Evolutionary conservation across 2,113 vertebrate species (phyloP), one percentile per base, ranked within the genome.

Genomic region (Xyrauchen texanus): DNA sequence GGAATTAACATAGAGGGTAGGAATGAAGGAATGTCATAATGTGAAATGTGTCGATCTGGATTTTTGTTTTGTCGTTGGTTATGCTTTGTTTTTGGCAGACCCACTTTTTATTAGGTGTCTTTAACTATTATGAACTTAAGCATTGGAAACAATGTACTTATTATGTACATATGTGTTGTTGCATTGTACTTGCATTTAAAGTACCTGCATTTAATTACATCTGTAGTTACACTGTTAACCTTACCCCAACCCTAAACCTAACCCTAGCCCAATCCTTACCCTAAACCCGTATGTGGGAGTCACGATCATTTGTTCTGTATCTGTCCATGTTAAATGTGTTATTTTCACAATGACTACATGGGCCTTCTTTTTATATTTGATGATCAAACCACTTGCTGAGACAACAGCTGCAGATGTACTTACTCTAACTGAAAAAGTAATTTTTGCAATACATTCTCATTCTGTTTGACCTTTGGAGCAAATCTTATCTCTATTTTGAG

Each of bases 381-480:
- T 68, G 68, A 77, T 67, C 74, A 55, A 79, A 57, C 8, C 81
- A 63, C 57, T 75, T 42, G 52, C 66, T 6, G 62, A 15, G 78
- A 66, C 46, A 73, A 58, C 21, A 49, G 81, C 47, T 11, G 16
- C n/a, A 13, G 47, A 68, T 76, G 69, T 58, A 55, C 73, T 61
- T 15, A 34, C 73, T 64, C 34, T 12, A 45, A 64, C 49, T 57
- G 80, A 76, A 76, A 73, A 63, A 70, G 45, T 73, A 44, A 67
- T 64, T 73, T 80, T 51, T 12, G 44, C 58, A 55, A 53, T 11
- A 34, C 68, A 79, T 85, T 81, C 83, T 88, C 81, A 55, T 65
- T 85, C 71, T 79, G 81, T 78, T 67, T 87, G 87, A 88, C 84
- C 88, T 90, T 34, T 76, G 53, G 79, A 82, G 74, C 57, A 67